Evolutionary conservation across 2,113 vertebrate genomes (phyloP).

Genomic region (Mormyrus iriodes): DNA sequence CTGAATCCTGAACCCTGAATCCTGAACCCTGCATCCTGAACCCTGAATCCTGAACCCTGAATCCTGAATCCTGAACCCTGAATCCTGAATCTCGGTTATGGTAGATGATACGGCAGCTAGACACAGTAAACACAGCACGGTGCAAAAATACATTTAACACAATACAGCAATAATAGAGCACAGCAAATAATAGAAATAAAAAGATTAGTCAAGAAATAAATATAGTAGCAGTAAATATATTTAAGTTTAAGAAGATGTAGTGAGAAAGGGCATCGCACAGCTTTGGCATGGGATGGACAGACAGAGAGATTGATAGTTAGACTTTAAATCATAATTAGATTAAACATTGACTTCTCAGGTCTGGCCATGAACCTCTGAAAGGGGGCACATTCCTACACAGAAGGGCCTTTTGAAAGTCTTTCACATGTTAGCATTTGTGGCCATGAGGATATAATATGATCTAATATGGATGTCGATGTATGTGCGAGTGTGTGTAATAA

Average conservation of each 20-base stretch:
- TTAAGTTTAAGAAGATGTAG: not conserved
- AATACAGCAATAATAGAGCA: not conserved
- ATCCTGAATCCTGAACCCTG: not conserved
- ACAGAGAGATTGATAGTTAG: not conserved
- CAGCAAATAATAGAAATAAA: not conserved
- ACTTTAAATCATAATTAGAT: not conserved
- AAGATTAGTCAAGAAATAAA: not conserved
- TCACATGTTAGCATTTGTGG: not conserved
- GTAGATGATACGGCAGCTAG: not conserved
- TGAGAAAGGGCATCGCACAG: too few relatives aligned
- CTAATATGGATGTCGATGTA: not conserved
- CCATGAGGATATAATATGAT: not conserved
- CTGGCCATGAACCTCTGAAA: not conserved
- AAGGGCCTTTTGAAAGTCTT: not conserved
- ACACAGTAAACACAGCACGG: not conserved
- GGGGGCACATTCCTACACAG: not conserved
- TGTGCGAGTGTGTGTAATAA: not conserved
- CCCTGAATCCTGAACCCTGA: not conserved
- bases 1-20: not conserved
- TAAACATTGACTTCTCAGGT: not conserved
- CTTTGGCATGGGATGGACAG: not conserved
- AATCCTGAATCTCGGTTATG: not conserved
- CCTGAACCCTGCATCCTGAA: too few relatives aligned
- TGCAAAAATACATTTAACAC: not conserved
- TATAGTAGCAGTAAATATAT: not conserved